phyloP scores from a whole-genome alignment of 2,113 vertebrate species.

The Petaurus breviceps region DNA sequence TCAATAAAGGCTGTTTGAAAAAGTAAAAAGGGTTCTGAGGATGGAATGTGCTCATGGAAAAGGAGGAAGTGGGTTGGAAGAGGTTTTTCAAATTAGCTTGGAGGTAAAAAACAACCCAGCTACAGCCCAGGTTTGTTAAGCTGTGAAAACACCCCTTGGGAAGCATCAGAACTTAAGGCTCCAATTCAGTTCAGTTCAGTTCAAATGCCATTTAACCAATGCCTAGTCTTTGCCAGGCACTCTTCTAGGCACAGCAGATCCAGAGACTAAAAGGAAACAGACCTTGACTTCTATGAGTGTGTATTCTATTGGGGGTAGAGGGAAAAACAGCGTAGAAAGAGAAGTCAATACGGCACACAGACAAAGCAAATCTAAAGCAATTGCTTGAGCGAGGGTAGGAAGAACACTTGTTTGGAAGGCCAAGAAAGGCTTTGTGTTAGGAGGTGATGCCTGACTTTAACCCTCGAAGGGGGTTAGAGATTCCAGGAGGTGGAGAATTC shows the following conservation, averaged over 20 bases:
- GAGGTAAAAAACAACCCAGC: neutral
- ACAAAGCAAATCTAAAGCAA: neutral
- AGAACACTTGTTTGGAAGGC: neutral
- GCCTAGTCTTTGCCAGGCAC: neutral
- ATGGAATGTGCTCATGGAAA: neutral
- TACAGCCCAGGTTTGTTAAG: neutral
- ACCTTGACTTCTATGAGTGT: neutral
- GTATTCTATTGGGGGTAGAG: neutral
- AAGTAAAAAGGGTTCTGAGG: neutral
- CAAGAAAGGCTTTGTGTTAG: neutral
- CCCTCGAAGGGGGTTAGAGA: neutral
- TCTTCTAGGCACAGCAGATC: neutral
- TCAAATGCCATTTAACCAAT: conserved; percentile 1
- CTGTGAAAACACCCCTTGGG: neutral
- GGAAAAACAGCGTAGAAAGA: neutral
- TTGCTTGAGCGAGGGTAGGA: conserved; percentile 8
- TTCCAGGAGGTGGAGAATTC: neutral
- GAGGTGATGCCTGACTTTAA: neutral
- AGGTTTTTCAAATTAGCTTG: neutral
- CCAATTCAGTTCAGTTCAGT: neutral
- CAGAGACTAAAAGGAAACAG: neutral
- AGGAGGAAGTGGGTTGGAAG: neutral
- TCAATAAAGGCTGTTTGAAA: conserved; percentile 8
- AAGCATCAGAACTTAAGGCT: neutral
- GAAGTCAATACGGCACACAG: neutral